These are phyloP conservation scores for Psylliodes chrysocephalus DNA, from an alignment of 2,888 invertebrate genomes.

Conservation along the genomic window DNA sequence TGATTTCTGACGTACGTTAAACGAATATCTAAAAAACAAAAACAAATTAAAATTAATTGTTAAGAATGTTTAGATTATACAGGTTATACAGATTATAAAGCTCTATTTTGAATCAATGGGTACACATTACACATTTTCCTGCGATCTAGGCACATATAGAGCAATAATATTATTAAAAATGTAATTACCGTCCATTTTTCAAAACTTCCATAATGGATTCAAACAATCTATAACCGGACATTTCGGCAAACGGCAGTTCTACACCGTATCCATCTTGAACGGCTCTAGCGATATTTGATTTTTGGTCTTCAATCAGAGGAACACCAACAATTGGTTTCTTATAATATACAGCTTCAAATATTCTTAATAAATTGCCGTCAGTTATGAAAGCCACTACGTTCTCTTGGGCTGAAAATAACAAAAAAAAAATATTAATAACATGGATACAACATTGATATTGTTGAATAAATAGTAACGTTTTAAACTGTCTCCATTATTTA, in stretches of 20 bases:
- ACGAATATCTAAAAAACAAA: conserved; percentile 35
- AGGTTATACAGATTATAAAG: no score
- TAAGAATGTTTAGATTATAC: no score
- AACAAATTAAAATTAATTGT: background rate
- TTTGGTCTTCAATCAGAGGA: conserved; percentile 67
- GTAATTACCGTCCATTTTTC: conserved; percentile 45
- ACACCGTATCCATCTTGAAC: conserved; percentile 51
- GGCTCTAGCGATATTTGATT: conserved; percentile 64
- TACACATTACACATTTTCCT: no score
- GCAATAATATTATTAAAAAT: no score
- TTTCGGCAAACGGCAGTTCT: conserved; percentile 38
- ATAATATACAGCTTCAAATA: conserved; percentile 67
- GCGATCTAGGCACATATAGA: no score
- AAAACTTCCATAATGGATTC: conserved; percentile 46
- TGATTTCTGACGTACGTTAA: conserved; percentile 21
- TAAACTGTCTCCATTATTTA: no score
- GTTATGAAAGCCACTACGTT: conserved; percentile 69
- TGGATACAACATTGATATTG: no score
- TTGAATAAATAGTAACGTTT: no score
- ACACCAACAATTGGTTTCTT: conserved; percentile 67
- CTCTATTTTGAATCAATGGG: no score
- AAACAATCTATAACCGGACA: conserved; percentile 50
- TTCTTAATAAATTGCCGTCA: conserved; percentile 70
- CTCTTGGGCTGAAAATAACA: conserved; percentile 61
- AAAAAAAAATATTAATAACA: no score